These are phyloP conservation scores for Mylabris phalerata DNA, from an alignment of 1,140 invertebrate genomes.

Conservation along the genomic window DNA sequence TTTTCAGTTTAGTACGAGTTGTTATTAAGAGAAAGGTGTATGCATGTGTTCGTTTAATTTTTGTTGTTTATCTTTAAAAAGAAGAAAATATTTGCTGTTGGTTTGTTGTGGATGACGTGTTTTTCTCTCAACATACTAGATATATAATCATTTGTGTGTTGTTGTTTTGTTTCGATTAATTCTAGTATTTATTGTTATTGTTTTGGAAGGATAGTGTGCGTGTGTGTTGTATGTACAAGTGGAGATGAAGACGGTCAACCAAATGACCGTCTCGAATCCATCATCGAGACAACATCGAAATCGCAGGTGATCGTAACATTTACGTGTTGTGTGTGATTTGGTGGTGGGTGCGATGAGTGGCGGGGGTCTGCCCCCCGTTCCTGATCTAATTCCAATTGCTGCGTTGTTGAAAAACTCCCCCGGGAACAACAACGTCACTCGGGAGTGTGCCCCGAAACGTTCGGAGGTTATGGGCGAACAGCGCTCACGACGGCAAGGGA, in stretches of 20 bases:
- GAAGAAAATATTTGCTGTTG: no score
- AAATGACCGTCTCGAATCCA: no score
- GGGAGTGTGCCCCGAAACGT: constrained; percentile 19
- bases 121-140: no score
- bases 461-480: constrained; percentile 38
- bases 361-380: constrained; percentile 39
- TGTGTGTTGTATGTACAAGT: background rate
- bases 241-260: background rate
- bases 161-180: constrained; percentile 24
- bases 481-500: constrained; percentile 36
- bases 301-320: background rate
- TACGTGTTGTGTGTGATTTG: constrained; percentile 5
- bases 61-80: no score
- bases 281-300: no score
- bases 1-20: no score
- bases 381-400: constrained; percentile 40
- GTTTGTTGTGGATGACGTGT: no score
- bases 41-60: no score
- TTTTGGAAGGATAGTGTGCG: background rate
- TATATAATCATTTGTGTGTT: background rate
- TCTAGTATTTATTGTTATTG: no score
- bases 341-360: constrained; percentile 33
- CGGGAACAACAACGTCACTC: constrained; percentile 21
- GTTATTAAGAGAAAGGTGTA: no score
- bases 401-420: constrained; percentile 33